These are phyloP conservation scores for Latrodectus elegans DNA, from an alignment of 2,888 invertebrate genomes.

Conservation along the genomic window DNA sequence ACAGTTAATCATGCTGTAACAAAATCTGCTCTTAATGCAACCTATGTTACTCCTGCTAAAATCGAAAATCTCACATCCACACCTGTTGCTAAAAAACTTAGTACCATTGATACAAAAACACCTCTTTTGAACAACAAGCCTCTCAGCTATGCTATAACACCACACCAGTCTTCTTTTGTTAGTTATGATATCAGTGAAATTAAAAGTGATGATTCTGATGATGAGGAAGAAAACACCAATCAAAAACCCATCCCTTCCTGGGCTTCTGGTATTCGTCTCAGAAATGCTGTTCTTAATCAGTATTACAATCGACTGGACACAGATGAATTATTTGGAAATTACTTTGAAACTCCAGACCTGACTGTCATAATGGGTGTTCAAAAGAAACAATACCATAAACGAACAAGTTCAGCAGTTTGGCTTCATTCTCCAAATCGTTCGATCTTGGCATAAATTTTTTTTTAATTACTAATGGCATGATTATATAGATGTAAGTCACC, in stretches of 20 bases:
- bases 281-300: slow-evolving; percentile 24
- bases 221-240: neutral
- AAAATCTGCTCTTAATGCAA: neutral
- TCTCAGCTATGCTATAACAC: slow-evolving; percentile 33
- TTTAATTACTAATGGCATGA: too few species aligned
- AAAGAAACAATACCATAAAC: slow-evolving; percentile 11
- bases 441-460: too few species aligned
- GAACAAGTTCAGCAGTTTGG: slow-evolving; percentile 41
- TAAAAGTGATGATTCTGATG: slow-evolving; percentile 33
- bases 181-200: slow-evolving; percentile 44
- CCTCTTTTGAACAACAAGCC: neutral
- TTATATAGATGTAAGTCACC: too few species aligned
- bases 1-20: neutral
- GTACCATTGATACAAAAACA: neutral
- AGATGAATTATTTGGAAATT: slow-evolving; percentile 28
- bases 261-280: slow-evolving; percentile 18
- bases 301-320: slow-evolving; percentile 4
- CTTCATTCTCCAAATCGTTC: neutral
- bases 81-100: neutral
- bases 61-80: neutral
- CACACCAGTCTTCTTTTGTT: slow-evolving; percentile 20
- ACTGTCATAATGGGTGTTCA: slow-evolving; percentile 16
- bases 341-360: neutral
- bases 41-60: neutral
- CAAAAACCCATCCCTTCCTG: slow-evolving; percentile 39